phyloP scores from a whole-genome alignment of 2,888 invertebrate species.

The Carterocephalus palaemon region DNA sequence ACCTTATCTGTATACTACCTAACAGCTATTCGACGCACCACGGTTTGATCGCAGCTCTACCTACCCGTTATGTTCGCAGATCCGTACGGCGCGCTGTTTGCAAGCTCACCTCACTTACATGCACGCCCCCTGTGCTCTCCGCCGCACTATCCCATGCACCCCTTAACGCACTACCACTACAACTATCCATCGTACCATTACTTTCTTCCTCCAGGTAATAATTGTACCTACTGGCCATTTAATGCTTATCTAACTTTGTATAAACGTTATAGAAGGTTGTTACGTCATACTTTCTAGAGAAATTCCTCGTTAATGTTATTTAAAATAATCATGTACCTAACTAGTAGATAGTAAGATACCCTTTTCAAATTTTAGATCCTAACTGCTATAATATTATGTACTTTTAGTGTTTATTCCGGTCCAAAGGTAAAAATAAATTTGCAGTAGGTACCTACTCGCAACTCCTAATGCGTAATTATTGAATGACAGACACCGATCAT shows the following conservation, averaged over 20 bases:
- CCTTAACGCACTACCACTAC: slow-evolving; percentile 72
- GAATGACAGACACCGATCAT: no score
- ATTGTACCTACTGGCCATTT: slow-evolving; percentile 37
- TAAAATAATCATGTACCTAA: background rate
- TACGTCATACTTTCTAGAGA: no score
- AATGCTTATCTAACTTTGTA: background rate
- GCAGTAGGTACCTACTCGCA: no score
- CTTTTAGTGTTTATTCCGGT: no score
- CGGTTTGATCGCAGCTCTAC: slow-evolving; percentile 48
- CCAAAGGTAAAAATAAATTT: no score
- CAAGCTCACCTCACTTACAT: slow-evolving; percentile 67
- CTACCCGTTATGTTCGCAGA: slow-evolving; percentile 66
- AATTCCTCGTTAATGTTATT: no score
- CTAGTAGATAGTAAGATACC: background rate
- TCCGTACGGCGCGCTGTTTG: slow-evolving; percentile 68
- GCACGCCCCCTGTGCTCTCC: slow-evolving; percentile 70
- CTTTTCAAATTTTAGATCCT: no score
- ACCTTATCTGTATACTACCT: no score
- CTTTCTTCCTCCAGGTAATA: slow-evolving; percentile 72
- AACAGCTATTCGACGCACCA: slow-evolving; percentile 66
- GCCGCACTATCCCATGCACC: slow-evolving; percentile 75
- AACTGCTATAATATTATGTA: no score
- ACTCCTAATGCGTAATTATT: no score
- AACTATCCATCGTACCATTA: slow-evolving; percentile 72
- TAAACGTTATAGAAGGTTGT: background rate